A percentile compares a stretch with the other conserved stretches of the same genome.
These are phyloP conservation scores for Ctenopoma kingsleyae DNA, from an alignment of 2,797 vertebrate species.

Conservation along the genomic window DNA sequence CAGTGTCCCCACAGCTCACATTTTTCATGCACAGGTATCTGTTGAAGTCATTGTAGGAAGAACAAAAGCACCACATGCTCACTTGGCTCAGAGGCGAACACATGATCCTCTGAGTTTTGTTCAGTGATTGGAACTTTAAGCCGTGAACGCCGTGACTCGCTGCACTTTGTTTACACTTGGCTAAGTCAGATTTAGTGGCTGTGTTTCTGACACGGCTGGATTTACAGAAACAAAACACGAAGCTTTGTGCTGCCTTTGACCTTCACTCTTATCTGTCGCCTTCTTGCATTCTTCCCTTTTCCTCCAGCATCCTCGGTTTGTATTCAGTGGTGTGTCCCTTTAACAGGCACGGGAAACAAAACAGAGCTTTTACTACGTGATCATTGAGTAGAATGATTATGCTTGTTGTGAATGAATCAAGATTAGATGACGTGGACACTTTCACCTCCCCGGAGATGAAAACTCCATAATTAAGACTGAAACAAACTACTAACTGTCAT, in stretches of 20 bases:
- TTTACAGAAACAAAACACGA: conserved; percentile 40
- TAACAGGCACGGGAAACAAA: not conserved
- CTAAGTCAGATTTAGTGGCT: conserved; percentile 32
- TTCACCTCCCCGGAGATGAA: not conserved
- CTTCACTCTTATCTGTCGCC: conserved; percentile 29
- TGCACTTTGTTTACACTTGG: conserved; percentile 58
- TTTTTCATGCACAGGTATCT: conserved; percentile 54
- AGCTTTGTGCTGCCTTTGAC: conserved; percentile 32
- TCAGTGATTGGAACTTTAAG: conserved; percentile 41
- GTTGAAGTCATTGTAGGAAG: conserved; percentile 39
- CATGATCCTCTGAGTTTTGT: conserved; percentile 59
- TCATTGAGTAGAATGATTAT: not conserved
- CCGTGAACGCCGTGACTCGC: conserved; percentile 19
- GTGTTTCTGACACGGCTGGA: conserved; percentile 22
- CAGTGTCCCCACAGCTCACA: conserved; percentile 36
- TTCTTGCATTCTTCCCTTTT: not conserved
- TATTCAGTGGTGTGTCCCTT: not conserved
- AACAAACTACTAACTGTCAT: not conserved
- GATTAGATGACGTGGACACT: not conserved
- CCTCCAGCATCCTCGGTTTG: not conserved
- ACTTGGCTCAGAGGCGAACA: conserved; percentile 49
- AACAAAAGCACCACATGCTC: conserved; percentile 58
- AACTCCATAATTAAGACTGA: not conserved
- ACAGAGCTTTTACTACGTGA: not conserved
- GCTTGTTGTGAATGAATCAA: not conserved